Evolutionary conservation across 2,797 vertebrate species (phyloP).

Genomic region (Bufotes viridis): DNA sequence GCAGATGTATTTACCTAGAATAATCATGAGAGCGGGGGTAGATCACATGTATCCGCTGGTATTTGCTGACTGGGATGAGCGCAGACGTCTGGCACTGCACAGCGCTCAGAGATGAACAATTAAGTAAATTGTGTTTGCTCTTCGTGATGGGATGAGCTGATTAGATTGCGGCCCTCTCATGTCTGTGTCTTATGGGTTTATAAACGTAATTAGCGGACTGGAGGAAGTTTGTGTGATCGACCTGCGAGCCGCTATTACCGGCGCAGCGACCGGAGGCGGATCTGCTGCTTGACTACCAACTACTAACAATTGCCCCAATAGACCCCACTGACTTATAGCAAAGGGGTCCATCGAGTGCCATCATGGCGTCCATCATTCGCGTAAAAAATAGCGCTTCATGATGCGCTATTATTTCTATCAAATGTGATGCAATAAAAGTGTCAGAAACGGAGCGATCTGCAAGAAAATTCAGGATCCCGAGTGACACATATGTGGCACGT

Average conservation of each 20-base stretch:
- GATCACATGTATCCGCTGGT: neutral
- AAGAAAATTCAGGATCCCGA: too few relatives aligned
- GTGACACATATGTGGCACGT: too few relatives aligned
- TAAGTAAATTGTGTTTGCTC: neutral
- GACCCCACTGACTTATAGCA: too few relatives aligned
- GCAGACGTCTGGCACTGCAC: neutral
- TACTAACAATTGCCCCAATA: too few relatives aligned
- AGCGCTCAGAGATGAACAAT: conserved; percentile 5
- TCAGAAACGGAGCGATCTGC: too few relatives aligned
- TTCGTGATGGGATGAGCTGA: neutral
- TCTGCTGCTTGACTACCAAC: too few relatives aligned
- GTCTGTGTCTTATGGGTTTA: neutral
- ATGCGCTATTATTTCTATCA: too few relatives aligned
- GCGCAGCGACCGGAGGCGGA: too few relatives aligned
- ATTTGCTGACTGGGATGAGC: neutral
- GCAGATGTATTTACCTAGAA: neutral
- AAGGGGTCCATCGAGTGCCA: too few relatives aligned
- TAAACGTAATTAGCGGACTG: neutral
- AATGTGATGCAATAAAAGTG: too few relatives aligned
- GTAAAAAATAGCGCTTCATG: too few relatives aligned
- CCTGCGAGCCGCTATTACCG: neutral
- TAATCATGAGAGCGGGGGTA: neutral
- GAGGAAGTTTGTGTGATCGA: neutral
- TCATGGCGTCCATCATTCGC: too few relatives aligned
- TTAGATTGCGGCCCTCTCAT: conserved; percentile 10